Evolutionary conservation across 1,140 invertebrate species (phyloP).

Genomic region (Drosophila auraria): DNA sequence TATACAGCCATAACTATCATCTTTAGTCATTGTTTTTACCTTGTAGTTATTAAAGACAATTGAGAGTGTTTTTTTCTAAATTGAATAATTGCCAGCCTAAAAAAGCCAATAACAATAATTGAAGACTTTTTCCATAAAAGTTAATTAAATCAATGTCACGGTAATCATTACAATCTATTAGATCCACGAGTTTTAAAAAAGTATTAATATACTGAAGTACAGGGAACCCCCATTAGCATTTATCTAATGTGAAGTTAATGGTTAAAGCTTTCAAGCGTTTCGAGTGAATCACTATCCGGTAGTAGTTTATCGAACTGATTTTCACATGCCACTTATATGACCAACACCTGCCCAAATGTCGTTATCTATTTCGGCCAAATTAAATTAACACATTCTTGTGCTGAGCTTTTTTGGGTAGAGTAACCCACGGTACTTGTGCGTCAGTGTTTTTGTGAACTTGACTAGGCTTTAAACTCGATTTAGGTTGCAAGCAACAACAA

Average conservation of each 20-base stretch:
- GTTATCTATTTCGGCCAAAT: constrained; percentile 25
- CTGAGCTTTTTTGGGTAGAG: neutral
- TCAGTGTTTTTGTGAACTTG: constrained; percentile 13
- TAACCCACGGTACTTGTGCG: constrained; percentile 14
- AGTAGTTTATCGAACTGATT: constrained; percentile 23
- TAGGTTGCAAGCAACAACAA: neutral
- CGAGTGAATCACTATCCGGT: constrained; percentile 28
- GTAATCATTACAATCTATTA: neutral
- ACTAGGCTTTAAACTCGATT: constrained; percentile 19
- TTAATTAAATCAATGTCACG: constrained; percentile 15
- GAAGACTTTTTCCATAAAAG: neutral
- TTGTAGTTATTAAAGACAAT: constrained; percentile 13
- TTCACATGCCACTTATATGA: neutral
- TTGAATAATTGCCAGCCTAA: neutral
- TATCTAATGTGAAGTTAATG: constrained; percentile 13
- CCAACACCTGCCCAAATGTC: constrained; percentile 17
- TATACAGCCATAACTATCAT: neutral
- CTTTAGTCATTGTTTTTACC: constrained; percentile 4
- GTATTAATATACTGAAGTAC: neutral
- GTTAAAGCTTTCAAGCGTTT: neutral
- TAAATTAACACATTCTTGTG: constrained; percentile 21
- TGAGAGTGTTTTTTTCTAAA: constrained; percentile 3
- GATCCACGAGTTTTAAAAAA: neutral
- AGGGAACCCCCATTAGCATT: neutral
- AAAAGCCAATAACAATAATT: neutral